phyloP scores from a whole-genome alignment of 2,888 invertebrate species.

The Phalera bucephala region DNA sequence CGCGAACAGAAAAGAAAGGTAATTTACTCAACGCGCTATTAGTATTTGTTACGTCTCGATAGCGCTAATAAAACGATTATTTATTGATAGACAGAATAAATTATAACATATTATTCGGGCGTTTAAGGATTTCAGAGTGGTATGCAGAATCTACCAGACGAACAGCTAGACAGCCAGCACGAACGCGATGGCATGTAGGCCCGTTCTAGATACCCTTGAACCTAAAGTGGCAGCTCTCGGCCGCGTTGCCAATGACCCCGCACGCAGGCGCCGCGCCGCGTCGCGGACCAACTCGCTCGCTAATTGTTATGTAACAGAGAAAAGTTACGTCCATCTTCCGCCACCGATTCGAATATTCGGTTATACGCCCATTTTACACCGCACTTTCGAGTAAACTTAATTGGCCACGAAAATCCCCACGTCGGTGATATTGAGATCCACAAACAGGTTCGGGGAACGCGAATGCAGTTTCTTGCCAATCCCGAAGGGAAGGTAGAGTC shows the following conservation, averaged over 20 bases:
- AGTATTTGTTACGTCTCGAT: neutral
- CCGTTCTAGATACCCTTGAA: conserved; percentile 77
- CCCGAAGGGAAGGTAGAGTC: conserved; percentile 74
- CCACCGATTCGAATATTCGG: conserved; percentile 53
- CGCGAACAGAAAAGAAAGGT: conserved; percentile 1
- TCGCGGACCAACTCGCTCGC: conserved; percentile 54
- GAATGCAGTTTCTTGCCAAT: conserved; percentile 74
- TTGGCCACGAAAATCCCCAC: conserved; percentile 48
- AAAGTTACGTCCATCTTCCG: conserved; percentile 56
- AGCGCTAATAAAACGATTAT: neutral
- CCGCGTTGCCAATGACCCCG: conserved; percentile 85
- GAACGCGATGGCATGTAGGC: conserved; percentile 61
- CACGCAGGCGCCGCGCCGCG: conserved; percentile 75
- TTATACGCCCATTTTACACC: conserved; percentile 51
- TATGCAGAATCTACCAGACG: conserved; percentile 7
- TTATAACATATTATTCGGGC: neutral
- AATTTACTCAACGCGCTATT: neutral
- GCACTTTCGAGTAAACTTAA: conserved; percentile 44
- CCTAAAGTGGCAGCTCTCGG: conserved; percentile 82
- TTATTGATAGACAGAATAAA: neutral
- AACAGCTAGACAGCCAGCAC: neutral
- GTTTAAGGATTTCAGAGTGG: neutral
- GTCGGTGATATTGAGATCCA: conserved; percentile 64
- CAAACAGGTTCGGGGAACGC: conserved; percentile 74
- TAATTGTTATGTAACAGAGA: conserved; percentile 79